Base-by-base conservation (phyloP, 2,797 vertebrate genomes). In the Ciconia nigra region DNA sequence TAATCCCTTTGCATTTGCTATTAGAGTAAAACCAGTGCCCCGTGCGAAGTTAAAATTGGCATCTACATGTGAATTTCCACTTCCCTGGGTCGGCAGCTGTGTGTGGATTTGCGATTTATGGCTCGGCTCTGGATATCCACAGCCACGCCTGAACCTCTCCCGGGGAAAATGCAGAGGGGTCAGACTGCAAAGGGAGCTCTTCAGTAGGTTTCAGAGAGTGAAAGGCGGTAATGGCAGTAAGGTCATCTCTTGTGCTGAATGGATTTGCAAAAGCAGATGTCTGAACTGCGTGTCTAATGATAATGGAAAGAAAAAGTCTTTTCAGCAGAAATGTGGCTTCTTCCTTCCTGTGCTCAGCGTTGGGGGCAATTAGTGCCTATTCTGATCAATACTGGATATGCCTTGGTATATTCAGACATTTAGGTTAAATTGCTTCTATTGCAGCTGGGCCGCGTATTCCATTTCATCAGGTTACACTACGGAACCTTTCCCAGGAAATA, bases 61-160 rank as follows among this genome's bases (percentile, higher is more conserved):
- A 6, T 26, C 49, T 13, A 9, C 13, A 0, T 5, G 7, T 9
- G 70, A 15, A 25, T 69, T 55, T 39, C 17, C 42, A 8, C 28
- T 35, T 52, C 15, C 20, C 63, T 12, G 21, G 7, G 21, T 2
- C 5, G 41, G 41, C 10, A 33, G 0, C 31, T 18, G 21, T 3
- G 26, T 2, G 15, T 24, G 49, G 55, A 15, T 55, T 57, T 37
- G 37, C 33, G 55, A 37, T 29, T 25, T 21, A 4, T 2, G 31
- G 7, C 11, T 51, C 1, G 1, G 19, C 21, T 66, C 59, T 33
- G 3, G 22, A 2, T 9, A 3, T 2, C 54, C 41, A 0, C 25
- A 14, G 35, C 41, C 22, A 1, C 2, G 1, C 15, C 29, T 16
- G 35, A 33, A 10, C 46, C 5, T 22, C 24, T 24, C 15, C 20